Evolutionary conservation across 2,888 invertebrate species (phyloP).

Genomic region (Ochlodes sylvanus): DNA sequence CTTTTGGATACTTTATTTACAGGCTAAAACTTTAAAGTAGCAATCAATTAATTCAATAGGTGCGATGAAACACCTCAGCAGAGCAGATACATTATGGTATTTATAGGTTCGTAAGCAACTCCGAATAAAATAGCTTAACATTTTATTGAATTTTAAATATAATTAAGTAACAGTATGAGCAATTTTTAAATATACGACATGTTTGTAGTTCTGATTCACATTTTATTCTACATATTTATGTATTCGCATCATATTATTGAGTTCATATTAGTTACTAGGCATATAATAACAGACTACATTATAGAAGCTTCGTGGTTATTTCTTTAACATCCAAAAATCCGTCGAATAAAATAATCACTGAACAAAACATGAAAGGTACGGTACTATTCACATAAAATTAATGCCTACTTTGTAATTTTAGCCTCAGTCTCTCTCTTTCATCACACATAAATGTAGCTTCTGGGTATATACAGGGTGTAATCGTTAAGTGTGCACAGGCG

Average conservation of each 20-base stretch:
- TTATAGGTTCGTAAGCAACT: conserved; percentile 1
- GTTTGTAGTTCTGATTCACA: too few relatives aligned
- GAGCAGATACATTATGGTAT: conserved; percentile 10
- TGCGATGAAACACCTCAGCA: conserved; percentile 6
- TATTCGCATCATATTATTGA: not conserved
- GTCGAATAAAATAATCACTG: not conserved
- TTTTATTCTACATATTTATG: not conserved
- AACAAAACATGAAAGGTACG: too few relatives aligned
- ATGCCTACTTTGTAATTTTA: conserved; percentile 15
- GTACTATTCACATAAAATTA: too few relatives aligned
- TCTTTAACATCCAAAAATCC: not conserved
- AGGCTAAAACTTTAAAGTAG: conserved; percentile 33
- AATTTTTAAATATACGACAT: not conserved
- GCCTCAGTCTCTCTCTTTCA: conserved; percentile 30
- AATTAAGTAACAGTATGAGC: conserved; percentile 8
- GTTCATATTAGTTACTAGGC: not conserved
- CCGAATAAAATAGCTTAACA: not conserved
- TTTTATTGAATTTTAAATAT: not conserved
- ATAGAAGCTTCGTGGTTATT: not conserved
- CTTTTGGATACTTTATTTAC: conserved; percentile 53
- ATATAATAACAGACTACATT: not conserved
- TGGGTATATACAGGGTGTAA: too few relatives aligned
- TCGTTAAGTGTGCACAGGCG: too few relatives aligned
- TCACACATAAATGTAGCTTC: conserved; percentile 1
- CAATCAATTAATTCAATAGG: not conserved